Percentiles rank a stretch among this genome's conserved stretches.
phyloP scores from a whole-genome alignment of 2,888 invertebrate species.

The Stenodera caucasica region DNA sequence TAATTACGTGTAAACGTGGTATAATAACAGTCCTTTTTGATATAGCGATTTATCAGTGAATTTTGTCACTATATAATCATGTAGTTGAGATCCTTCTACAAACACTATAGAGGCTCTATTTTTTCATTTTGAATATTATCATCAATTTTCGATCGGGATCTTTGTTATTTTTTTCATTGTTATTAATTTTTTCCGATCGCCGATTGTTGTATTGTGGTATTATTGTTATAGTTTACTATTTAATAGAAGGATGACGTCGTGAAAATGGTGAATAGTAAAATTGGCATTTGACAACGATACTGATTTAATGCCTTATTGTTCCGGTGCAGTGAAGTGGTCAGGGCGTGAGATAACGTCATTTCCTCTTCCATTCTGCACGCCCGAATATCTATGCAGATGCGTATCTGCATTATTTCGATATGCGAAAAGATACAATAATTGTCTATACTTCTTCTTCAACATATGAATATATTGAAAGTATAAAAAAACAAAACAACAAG shows the following conservation, averaged over 20 bases:
- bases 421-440: neutral
- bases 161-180: neutral
- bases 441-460: neutral
- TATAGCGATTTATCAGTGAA: constrained; percentile 31
- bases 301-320: constrained; percentile 55
- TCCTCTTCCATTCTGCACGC: constrained; percentile 48
- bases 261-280: constrained; percentile 35
- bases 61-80: constrained; percentile 22
- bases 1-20: constrained; percentile 39
- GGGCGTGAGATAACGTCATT: constrained; percentile 53
- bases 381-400: constrained; percentile 28
- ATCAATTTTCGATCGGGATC: neutral
- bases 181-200: neutral
- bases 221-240: neutral
- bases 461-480: too few species aligned
- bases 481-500: too few species aligned
- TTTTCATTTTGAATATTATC: neutral
- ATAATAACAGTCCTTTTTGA: constrained; percentile 35
- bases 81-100: neutral
- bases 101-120: neutral
- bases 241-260: constrained; percentile 38
- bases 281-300: constrained; percentile 45
- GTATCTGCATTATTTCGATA: constrained; percentile 12
- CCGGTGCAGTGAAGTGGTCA: constrained; percentile 51
- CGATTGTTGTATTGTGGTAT: neutral